phyloP scores from a whole-genome alignment of 2,113 vertebrate genomes.

The Megaceryle torquata region DNA sequence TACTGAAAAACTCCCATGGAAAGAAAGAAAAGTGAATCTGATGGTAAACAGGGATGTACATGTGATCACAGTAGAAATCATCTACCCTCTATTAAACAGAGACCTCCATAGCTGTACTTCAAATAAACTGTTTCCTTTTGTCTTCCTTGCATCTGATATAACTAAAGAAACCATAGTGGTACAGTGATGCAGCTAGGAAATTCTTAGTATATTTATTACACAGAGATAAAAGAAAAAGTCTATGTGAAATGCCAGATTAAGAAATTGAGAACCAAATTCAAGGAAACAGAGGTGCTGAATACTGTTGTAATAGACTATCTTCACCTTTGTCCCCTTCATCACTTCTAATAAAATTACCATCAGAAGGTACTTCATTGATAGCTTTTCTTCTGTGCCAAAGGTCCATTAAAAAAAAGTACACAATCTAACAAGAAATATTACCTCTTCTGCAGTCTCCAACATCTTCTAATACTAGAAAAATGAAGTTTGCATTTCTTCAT shows the following conservation, averaged over 20 bases:
- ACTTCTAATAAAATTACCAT: neutral
- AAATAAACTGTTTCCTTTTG: neutral
- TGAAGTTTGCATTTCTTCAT: slow-evolving; percentile 62
- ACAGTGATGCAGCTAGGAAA: neutral
- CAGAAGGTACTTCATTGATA: slow-evolving; percentile 16
- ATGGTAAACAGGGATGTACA: neutral
- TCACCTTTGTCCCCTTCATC: neutral
- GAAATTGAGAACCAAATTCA: neutral
- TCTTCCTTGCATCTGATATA: neutral
- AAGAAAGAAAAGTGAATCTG: neutral
- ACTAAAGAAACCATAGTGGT: neutral
- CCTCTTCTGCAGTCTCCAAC: slow-evolving; percentile 64
- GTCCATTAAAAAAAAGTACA: slow-evolving; percentile 18
- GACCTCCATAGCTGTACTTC: neutral
- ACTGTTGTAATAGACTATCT: neutral
- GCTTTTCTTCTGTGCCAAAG: slow-evolving; percentile 27
- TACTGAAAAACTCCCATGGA: neutral
- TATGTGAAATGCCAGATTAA: no score
- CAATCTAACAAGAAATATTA: slow-evolving; percentile 53
- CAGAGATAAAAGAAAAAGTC: neutral
- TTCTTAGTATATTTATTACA: neutral
- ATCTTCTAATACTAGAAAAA: slow-evolving; percentile 69
- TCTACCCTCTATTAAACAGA: neutral
- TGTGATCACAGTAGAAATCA: neutral
- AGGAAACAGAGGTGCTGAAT: neutral